Conservation (phyloP, 2,797 vertebrate species). For the Myotis daubentonii region DNA sequence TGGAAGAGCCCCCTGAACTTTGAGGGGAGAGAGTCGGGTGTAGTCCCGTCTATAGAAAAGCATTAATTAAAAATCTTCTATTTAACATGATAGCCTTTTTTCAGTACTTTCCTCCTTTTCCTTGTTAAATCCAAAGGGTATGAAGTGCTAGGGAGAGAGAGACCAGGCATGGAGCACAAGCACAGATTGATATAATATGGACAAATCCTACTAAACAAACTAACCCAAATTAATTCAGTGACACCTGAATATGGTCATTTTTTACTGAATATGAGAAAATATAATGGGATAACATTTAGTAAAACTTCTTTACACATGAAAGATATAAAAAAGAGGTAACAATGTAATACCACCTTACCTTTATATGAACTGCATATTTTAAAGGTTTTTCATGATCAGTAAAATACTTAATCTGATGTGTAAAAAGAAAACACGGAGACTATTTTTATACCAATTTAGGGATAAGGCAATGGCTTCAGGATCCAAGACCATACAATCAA, state of each 20-base stretch:
- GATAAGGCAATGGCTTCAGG: background rate
- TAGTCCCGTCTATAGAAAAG: background rate
- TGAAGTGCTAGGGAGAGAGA: background rate
- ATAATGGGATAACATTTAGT: background rate
- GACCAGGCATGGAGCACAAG: background rate
- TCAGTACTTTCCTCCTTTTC: background rate
- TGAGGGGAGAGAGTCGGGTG: background rate
- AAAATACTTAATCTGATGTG: background rate
- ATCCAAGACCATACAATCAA: background rate
- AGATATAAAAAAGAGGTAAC: background rate
- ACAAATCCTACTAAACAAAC: background rate
- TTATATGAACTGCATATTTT: background rate
- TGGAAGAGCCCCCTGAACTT: background rate
- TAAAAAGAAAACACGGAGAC: background rate
- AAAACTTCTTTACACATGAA: background rate
- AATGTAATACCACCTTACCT: background rate
- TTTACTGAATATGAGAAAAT: background rate
- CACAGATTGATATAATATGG: background rate
- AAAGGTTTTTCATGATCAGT: background rate
- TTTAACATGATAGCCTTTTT: background rate
- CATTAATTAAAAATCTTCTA: background rate
- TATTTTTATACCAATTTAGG: conserved; percentile 14
- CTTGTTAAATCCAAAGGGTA: background rate
- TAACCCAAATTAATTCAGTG: background rate
- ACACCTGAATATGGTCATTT: background rate